A percentile compares a stretch with the other conserved stretches of the same genome.
phyloP scores from a whole-genome alignment of 2,888 invertebrate genomes.

The Cyrtodaria siliqua region DNA sequence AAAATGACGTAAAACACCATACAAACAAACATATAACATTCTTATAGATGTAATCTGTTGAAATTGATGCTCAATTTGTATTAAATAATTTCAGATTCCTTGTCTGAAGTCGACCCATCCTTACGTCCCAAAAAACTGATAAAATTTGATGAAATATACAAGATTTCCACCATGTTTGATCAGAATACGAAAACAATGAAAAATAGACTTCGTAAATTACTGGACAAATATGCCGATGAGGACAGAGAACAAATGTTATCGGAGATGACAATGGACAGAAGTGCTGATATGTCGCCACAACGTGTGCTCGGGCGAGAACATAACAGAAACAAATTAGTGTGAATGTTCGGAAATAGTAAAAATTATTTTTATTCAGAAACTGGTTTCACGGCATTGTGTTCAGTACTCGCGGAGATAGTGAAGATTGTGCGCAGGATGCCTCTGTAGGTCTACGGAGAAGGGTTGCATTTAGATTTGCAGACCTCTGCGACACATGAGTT shows the following conservation, averaged over 20 bases:
- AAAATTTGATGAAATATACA: constrained; percentile 92
- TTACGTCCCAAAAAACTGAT: constrained; percentile 90
- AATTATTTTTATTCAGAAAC: too few species aligned
- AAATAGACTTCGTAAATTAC: constrained; percentile 70
- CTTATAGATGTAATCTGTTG: neutral
- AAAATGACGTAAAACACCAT: too few species aligned
- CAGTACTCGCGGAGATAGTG: too few species aligned
- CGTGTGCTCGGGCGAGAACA: constrained; percentile 24
- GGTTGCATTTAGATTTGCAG: too few species aligned
- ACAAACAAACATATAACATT: too few species aligned
- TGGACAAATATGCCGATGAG: constrained; percentile 79
- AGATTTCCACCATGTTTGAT: constrained; percentile 87
- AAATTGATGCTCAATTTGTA: neutral
- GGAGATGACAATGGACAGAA: neutral
- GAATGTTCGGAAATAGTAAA: too few species aligned
- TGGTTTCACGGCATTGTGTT: too few species aligned
- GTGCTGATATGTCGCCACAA: neutral
- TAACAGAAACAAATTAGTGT: constrained; percentile 13
- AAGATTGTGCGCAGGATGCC: too few species aligned
- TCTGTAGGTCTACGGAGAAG: too few species aligned
- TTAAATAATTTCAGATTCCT: constrained; percentile 67
- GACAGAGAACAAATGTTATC: constrained; percentile 1
- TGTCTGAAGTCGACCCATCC: constrained; percentile 88
- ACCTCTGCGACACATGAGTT: too few species aligned
- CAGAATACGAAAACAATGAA: constrained; percentile 71